Evolutionary conservation across 2,113 vertebrate genomes (phyloP), one percentile per base, ranked within the genome.

Genomic region (Xenopus borealis): DNA sequence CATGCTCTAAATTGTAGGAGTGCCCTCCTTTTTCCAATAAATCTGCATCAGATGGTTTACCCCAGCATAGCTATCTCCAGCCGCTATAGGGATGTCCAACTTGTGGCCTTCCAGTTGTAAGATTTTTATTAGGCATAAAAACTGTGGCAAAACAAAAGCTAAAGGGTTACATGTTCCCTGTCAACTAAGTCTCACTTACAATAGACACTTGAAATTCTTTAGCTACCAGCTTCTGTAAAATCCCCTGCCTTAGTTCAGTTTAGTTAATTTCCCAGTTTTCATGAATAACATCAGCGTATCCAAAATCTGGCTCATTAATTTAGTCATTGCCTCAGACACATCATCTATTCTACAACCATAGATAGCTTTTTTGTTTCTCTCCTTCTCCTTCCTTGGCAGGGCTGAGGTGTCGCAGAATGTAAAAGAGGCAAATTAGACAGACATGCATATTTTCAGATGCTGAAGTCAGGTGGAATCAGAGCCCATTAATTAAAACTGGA

Each of bases 311-410:
- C 55, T 80, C 57, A n/a, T 58, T 23, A 72, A 20, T 58, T 45
- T 71, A 72, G 68, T 18, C 46, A 57, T 14, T 61, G 62, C 46
- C 71, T 45, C 20, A 70, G 79, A 74, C 67, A 71, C 71, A 40
- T 75, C 58, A 61, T 75, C 71, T 47, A 46, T 74, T 57, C 52
- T 66, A 6, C 55, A 64, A 45, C 63, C 46, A 65, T 18, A 59
- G 72, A 66, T 46, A 66, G 44, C 17, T 63, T 66, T 46, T 55
- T 55, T 73, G 18, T 27, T n/a, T 4, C 72, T 14, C 45, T 68
- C n/a, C 44, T 4, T 52, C 30, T 72, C 53, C 18, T 62, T 19
- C 30, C 14, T 67, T 75, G 72, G 72, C 72, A 59, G 23, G 33
- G 7, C 30, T 46, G 23, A 62, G 27, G 72, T 75, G 72, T 75